These are phyloP conservation scores for Vanacampus margaritifer DNA, from an alignment of 2,113 vertebrate species.

Conservation along the genomic window DNA sequence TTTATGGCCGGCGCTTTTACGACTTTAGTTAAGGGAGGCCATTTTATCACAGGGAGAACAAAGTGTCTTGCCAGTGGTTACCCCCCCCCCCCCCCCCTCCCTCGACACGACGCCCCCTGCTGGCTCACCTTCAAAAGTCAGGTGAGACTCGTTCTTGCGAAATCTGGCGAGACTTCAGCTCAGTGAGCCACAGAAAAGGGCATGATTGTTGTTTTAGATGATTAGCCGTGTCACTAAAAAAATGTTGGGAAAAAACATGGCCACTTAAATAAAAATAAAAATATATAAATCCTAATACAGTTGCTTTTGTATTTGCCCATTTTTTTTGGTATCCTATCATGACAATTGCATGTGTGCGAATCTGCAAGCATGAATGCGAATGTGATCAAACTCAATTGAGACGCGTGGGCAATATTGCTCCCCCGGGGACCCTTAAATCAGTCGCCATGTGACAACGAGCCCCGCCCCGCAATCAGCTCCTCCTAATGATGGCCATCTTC, in stretches of 20 bases:
- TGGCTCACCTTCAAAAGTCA: neutral
- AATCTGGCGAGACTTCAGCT: neutral
- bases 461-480: conserved; percentile 62
- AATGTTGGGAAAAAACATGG: too few relatives aligned
- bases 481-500: conserved; percentile 14
- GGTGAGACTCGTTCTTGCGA: neutral
- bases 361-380: too few relatives aligned
- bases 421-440: conserved; percentile 56
- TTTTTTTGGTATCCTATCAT: neutral
- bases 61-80: conserved; percentile 72
- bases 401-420: conserved; percentile 39
- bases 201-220: too few relatives aligned
- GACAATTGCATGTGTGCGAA: too few relatives aligned
- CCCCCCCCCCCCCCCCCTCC: conserved; percentile 41
- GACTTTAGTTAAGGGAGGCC: conserved; percentile 99
- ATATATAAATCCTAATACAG: too few relatives aligned
- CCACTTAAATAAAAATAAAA: too few relatives aligned
- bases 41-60: conserved; percentile 85
- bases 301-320: too few relatives aligned
- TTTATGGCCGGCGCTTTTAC: conserved; percentile 98
- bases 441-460: conserved; percentile 44
- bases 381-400: conserved; percentile 25
- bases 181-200: neutral
- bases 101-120: neutral
- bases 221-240: too few relatives aligned